A percentile compares a stretch with the other conserved stretches of the same genome.
Conservation (phyloP, 2,113 vertebrate species). For the Paramisgurnus dabryanus region DNA sequence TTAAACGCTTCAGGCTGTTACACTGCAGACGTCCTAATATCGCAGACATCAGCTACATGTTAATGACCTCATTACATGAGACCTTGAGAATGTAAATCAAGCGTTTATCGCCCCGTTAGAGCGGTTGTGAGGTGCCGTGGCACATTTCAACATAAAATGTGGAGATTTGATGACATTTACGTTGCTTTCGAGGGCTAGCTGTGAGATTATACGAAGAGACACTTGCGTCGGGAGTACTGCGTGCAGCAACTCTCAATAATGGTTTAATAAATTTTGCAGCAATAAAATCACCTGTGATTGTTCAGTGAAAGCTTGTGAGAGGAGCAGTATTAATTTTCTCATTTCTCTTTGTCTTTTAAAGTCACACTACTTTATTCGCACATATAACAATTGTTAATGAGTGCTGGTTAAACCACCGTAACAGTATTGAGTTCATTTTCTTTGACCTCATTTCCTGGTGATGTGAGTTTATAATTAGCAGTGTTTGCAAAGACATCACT, state of each 20-base stretch:
- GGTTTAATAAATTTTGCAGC: not conserved
- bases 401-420: not conserved
- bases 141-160: not conserved
- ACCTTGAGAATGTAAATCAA: constrained; percentile 30
- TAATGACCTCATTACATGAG: constrained; percentile 31
- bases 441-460: not conserved
- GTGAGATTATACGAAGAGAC: too few species aligned
- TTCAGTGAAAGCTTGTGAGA: not conserved
- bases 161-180: not conserved
- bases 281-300: constrained; percentile 14
- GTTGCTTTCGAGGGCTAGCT: not conserved
- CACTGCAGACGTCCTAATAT: constrained; percentile 6
- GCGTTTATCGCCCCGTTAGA: not conserved
- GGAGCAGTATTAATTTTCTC: not conserved
- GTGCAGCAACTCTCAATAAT: not conserved
- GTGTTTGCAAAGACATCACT: too few species aligned
- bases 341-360: not conserved
- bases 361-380: not conserved
- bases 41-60: constrained; percentile 1
- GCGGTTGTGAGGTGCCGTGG: not conserved
- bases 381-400: not conserved
- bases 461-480: too few species aligned
- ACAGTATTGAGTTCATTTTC: not conserved
- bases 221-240: not conserved
- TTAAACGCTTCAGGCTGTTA: constrained; percentile 6